Conservation (phyloP, 2,888 invertebrate genomes). For the Scaptomyza caliginosa region DNA sequence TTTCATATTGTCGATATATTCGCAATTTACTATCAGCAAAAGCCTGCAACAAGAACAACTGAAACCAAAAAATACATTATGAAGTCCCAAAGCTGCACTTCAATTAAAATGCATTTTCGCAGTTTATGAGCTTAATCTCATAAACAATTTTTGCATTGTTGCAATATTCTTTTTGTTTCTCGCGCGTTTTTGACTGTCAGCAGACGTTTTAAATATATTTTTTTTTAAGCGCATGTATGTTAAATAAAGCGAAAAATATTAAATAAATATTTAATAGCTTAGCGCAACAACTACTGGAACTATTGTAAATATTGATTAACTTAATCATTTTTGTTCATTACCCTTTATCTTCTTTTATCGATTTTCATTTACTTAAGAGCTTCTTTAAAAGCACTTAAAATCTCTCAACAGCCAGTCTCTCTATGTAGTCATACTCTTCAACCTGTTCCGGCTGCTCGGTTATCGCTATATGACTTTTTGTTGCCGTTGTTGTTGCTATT, state of each 20-base stretch:
- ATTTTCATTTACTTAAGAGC: constrained; percentile 16
- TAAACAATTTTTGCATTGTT: constrained; percentile 77
- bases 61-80: constrained; percentile 57
- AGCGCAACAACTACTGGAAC: too few species aligned
- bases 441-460: constrained; percentile 47
- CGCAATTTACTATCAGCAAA: constrained; percentile 71
- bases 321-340: too few species aligned
- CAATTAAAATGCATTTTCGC: constrained; percentile 84
- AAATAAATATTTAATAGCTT: too few species aligned
- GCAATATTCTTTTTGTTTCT: constrained; percentile 42
- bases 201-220: constrained; percentile 50
- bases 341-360: too few species aligned
- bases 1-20: constrained; percentile 64
- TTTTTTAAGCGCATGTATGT: background rate
- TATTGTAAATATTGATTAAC: too few species aligned
- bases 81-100: constrained; percentile 83
- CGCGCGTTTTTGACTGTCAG: constrained; percentile 50
- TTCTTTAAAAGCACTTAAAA: constrained; percentile 14
- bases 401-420: background rate
- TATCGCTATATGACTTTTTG: constrained; percentile 28
- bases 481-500: constrained; percentile 28
- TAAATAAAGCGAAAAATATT: constrained; percentile 15
- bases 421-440: constrained; percentile 16
- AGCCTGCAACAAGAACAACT: constrained; percentile 25
- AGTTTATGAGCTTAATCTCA: constrained; percentile 81